phyloP scores from a whole-genome alignment of 2,113 vertebrate genomes.

The Otus sunia region DNA sequence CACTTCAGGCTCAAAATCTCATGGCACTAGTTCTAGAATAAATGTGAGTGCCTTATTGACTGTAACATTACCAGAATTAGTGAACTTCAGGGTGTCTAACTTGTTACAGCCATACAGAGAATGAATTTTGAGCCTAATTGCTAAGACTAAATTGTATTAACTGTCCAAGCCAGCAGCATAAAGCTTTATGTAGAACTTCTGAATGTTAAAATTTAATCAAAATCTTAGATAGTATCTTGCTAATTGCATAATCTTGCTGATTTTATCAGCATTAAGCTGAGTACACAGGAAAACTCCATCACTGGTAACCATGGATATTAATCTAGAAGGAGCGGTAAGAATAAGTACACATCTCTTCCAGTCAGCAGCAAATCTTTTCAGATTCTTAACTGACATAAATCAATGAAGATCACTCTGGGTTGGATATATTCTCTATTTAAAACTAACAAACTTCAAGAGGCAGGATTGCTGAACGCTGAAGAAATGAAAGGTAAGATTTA shows the following conservation, averaged over 20 bases:
- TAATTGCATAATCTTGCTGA: background rate
- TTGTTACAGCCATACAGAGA: background rate
- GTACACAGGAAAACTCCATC: background rate
- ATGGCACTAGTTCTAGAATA: background rate
- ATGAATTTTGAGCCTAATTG: background rate
- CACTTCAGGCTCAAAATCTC: background rate
- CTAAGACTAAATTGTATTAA: background rate
- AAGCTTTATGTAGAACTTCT: background rate
- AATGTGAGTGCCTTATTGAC: background rate
- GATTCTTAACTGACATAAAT: background rate
- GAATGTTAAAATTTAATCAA: background rate
- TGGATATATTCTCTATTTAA: background rate
- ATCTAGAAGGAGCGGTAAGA: background rate
- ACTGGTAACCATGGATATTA: background rate
- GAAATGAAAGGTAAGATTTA: background rate
- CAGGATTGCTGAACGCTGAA: background rate
- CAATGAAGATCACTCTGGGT: background rate
- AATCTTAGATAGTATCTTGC: background rate
- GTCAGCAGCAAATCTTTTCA: background rate
- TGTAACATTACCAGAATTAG: background rate
- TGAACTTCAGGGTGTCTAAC: background rate
- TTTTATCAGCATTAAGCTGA: background rate
- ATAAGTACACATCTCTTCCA: background rate
- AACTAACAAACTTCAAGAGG: background rate
- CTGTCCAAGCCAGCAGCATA: background rate